Evolutionary conservation across 2,888 invertebrate genomes (phyloP), one percentile per base, ranked within the genome.

Genomic region (Parnassius orleans): DNA sequence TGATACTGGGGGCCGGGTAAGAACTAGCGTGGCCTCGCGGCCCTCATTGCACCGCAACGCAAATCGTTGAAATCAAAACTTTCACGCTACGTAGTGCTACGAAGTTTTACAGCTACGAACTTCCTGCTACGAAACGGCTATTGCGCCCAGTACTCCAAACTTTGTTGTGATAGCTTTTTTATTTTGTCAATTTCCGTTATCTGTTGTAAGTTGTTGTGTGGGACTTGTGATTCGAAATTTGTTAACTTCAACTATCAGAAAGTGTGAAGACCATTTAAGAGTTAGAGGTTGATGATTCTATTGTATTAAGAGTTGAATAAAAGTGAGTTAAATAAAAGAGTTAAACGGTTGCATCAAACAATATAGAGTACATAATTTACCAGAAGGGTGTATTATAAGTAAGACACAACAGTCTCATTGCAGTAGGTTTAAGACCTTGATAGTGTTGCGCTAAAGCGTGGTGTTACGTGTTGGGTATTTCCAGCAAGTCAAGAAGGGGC

Each of bases 51-150:
- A 79, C 89, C 87, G 83, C 88, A 90, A 89, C 87, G 85, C 90
- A 90, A 90, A 90, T 91, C 90, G 90, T 91, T 89, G 91, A 90
- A 91, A 90, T 91, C 90, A 91, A 90, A 90, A 91, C 90, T 91
- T 91, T 91, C 91, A 89, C 91, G 90, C 90, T 90, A 89, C 90
- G 88, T 85, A 86, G 84, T 88, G 90, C 90, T 91, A 91, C 91
- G 88, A 90, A 90, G 90, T 91, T 91, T 90, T 88, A 89, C 87
- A 81, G 90, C 90, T 91, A 91, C 91, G 85, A 90, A 90, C 90
- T 91, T 91, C 90, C 91, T 90, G 90, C 90, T 90, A 91, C 91
- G 89, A 68, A 69, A 64, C 81, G 75, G 77, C 77, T 83, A 87
- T 87, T 87, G 88, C 85, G 86, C 84, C 84, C 80, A 83, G 82